phyloP scores from a whole-genome alignment of 1,140 invertebrate species.

The Tenebrio molitor region DNA sequence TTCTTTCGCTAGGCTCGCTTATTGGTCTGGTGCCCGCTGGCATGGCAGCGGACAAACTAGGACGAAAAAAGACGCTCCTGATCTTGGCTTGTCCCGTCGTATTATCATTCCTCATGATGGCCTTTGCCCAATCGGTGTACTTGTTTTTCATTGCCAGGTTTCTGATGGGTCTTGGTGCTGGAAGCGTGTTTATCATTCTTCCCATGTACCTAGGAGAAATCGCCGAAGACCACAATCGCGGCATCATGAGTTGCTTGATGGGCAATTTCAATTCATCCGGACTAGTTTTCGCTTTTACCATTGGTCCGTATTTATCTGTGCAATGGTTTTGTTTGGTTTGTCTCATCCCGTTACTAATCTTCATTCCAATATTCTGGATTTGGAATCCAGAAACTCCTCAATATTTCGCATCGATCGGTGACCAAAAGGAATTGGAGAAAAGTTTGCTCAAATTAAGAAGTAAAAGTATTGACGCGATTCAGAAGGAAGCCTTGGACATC shows the following conservation, averaged over 20 bases:
- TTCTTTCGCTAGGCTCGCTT: constrained; percentile 83
- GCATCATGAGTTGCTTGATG: constrained; percentile 72
- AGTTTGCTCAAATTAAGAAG: constrained; percentile 53
- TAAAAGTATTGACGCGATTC: constrained; percentile 64
- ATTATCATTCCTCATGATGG: constrained; percentile 65
- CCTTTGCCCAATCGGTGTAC: constrained; percentile 62
- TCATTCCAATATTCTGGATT: constrained; percentile 69
- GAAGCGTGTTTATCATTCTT: constrained; percentile 67
- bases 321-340: constrained; percentile 68
- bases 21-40: constrained; percentile 60
- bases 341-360: constrained; percentile 66
- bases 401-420: constrained; percentile 49
- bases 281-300: constrained; percentile 66
- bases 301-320: constrained; percentile 74
- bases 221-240: constrained; percentile 62
- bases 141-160: constrained; percentile 66
- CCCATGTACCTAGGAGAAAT: constrained; percentile 71
- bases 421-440: constrained; percentile 39
- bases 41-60: constrained; percentile 63
- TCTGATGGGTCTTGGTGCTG: constrained; percentile 67
- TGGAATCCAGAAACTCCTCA: constrained; percentile 83
- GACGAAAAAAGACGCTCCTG: constrained; percentile 67
- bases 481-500: constrained; percentile 71
- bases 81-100: constrained; percentile 64
- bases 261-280: constrained; percentile 67